Percentiles rank a stretch among this genome's conserved stretches.
phyloP scores from a whole-genome alignment of 2,888 invertebrate genomes.

The Melolontha melolontha region DNA sequence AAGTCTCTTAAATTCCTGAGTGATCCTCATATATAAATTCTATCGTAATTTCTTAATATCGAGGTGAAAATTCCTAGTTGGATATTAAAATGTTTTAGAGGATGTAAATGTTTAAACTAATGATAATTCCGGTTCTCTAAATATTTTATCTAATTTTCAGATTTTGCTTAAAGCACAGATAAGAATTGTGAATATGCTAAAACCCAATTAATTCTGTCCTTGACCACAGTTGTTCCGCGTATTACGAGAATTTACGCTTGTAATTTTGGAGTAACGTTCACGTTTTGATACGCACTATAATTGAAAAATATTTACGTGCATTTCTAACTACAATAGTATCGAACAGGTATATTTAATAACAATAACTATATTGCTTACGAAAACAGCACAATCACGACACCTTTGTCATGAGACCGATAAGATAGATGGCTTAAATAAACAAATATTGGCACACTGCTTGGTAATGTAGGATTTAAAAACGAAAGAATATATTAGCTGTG shows the following conservation, averaged over 20 bases:
- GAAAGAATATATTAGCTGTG: not conserved
- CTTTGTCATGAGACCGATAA: constrained; percentile 18
- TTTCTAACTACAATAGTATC: constrained; percentile 16
- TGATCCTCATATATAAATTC: too few species aligned
- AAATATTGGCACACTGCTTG: constrained; percentile 21
- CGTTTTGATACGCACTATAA: too few species aligned
- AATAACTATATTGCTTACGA: constrained; percentile 3
- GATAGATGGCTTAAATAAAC: constrained; percentile 33
- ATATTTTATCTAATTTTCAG: not conserved
- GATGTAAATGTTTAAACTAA: not conserved
- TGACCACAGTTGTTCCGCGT: too few species aligned
- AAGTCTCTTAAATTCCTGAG: too few species aligned
- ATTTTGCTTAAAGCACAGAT: not conserved
- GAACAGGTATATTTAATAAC: constrained; percentile 17
- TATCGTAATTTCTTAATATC: too few species aligned
- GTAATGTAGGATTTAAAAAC: constrained; percentile 1
- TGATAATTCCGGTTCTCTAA: not conserved
- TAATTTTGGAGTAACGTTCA: too few species aligned
- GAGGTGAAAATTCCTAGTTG: too few species aligned
- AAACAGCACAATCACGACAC: constrained; percentile 8
- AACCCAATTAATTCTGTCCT: too few species aligned
- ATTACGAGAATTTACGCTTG: too few species aligned
- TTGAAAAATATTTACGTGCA: too few species aligned
- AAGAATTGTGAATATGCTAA: too few species aligned
- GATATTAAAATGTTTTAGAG: not conserved